These are phyloP conservation scores for Drosophila mimica DNA, from an alignment of 2,888 invertebrate species.

Conservation along the genomic window DNA sequence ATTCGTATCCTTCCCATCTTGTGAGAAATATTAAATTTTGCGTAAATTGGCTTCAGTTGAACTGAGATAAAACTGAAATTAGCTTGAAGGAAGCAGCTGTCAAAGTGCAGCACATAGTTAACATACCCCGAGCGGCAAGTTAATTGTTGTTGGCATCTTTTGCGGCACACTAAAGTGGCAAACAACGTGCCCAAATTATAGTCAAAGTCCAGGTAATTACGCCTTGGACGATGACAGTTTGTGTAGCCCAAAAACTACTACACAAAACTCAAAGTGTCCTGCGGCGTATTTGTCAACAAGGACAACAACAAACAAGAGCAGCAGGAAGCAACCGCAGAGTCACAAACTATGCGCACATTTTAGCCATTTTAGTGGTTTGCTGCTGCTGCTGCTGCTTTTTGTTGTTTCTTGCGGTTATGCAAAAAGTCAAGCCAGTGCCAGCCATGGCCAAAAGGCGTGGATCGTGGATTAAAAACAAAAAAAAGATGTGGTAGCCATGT, in stretches of 20 bases:
- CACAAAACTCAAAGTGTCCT: constrained; percentile 62
- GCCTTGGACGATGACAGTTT: constrained; percentile 62
- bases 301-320: constrained; percentile 28
- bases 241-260: constrained; percentile 51
- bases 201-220: constrained; percentile 75
- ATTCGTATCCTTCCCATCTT: background rate
- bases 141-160: constrained; percentile 40
- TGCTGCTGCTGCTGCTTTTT: constrained; percentile 2
- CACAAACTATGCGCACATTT: constrained; percentile 75
- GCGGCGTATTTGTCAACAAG: constrained; percentile 72
- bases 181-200: constrained; percentile 71
- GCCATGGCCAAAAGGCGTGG: constrained; percentile 1
- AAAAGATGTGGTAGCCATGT: constrained; percentile 37
- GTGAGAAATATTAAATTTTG: background rate
- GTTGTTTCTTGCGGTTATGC: constrained; percentile 64
- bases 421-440: constrained; percentile 53
- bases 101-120: constrained; percentile 53
- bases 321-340: constrained; percentile 38
- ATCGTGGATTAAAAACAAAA: background rate
- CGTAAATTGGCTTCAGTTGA: background rate
- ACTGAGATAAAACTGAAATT: constrained; percentile 1
- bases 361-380: constrained; percentile 57
- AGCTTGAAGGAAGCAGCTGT: constrained; percentile 3
- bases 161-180: constrained; percentile 60
- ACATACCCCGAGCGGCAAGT: constrained; percentile 43